These are phyloP conservation scores for Andrena fulva DNA, from an alignment of 2,888 invertebrate species.

Conservation along the genomic window DNA sequence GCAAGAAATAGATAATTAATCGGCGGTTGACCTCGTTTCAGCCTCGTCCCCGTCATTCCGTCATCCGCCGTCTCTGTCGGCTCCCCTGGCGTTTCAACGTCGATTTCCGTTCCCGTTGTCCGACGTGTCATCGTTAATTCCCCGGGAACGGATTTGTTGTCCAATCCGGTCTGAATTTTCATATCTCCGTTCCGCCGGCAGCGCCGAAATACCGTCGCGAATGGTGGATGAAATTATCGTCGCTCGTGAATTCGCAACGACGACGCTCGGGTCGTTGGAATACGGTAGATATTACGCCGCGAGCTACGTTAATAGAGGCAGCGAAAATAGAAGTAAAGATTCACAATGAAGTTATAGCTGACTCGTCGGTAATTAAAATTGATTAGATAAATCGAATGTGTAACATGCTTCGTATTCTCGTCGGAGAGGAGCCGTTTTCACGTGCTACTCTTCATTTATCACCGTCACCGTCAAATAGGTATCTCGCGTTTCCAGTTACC, in stretches of 20 bases:
- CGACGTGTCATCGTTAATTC: slow-evolving; percentile 51
- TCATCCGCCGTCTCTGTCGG: slow-evolving; percentile 26
- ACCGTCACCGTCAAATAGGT: not conserved
- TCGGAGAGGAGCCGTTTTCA: no score
- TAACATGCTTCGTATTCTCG: no score
- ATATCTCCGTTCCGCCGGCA: not conserved
- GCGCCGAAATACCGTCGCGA: slow-evolving; percentile 12
- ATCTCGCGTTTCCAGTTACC: slow-evolving; percentile 14
- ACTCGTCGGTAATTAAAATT: no score
- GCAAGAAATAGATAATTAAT: slow-evolving; percentile 64
- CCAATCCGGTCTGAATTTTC: slow-evolving; percentile 30
- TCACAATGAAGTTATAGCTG: no score
- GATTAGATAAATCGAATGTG: no score
- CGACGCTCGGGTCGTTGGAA: not conserved
- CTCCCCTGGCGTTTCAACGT: slow-evolving; percentile 25
- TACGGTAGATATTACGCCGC: not conserved
- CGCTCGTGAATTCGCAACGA: slow-evolving; percentile 2
- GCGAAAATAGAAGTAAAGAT: no score
- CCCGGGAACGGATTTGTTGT: slow-evolving; percentile 41
- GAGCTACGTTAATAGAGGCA: no score
- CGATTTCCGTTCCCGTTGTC: slow-evolving; percentile 46
- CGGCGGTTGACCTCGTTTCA: slow-evolving; percentile 56
- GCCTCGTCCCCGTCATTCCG: slow-evolving; percentile 31
- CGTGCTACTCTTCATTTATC: not conserved
- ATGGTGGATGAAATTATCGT: slow-evolving; percentile 9